Conservation (phyloP, 2,888 invertebrate genomes). For the Dastarcus helophoroides region DNA sequence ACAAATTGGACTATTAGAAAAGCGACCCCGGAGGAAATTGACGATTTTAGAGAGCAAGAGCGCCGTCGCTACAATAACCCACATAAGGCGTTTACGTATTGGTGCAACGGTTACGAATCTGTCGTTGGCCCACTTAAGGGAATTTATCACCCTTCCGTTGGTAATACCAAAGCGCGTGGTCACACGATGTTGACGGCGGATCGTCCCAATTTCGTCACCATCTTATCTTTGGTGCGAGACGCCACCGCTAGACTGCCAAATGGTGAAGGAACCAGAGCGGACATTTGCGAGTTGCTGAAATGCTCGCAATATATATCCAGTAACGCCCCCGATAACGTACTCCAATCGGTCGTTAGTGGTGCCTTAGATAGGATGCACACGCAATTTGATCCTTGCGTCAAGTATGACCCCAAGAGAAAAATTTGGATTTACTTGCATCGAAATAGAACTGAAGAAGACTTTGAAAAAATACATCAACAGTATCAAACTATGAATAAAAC, state of each 20-base stretch:
- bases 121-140: slow-evolving; percentile 61
- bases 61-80: slow-evolving; percentile 75
- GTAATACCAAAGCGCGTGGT: slow-evolving; percentile 58
- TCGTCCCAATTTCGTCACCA: slow-evolving; percentile 83
- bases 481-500: slow-evolving; percentile 50
- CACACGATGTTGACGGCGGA: slow-evolving; percentile 71
- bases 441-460: slow-evolving; percentile 47
- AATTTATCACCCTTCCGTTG: slow-evolving; percentile 55
- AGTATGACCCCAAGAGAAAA: slow-evolving; percentile 83
- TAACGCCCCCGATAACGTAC: slow-evolving; percentile 48
- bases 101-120: slow-evolving; percentile 75
- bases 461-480: slow-evolving; percentile 57
- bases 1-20: slow-evolving; percentile 76
- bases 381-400: slow-evolving; percentile 86
- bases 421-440: slow-evolving; percentile 92
- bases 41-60: slow-evolving; percentile 70
- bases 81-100: slow-evolving; percentile 83
- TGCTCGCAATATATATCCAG: slow-evolving; percentile 49
- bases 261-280: slow-evolving; percentile 85
- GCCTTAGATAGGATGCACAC: slow-evolving; percentile 84
- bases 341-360: slow-evolving; percentile 78
- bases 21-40: slow-evolving; percentile 65
- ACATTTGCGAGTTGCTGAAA: slow-evolving; percentile 77
- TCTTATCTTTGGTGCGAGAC: slow-evolving; percentile 83
- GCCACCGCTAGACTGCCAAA: slow-evolving; percentile 88